A percentile compares a stretch with the other conserved stretches of the same genome.
These are phyloP conservation scores for Amphipoea oculea DNA, from an alignment of 2,888 invertebrate genomes.

Conservation along the genomic window DNA sequence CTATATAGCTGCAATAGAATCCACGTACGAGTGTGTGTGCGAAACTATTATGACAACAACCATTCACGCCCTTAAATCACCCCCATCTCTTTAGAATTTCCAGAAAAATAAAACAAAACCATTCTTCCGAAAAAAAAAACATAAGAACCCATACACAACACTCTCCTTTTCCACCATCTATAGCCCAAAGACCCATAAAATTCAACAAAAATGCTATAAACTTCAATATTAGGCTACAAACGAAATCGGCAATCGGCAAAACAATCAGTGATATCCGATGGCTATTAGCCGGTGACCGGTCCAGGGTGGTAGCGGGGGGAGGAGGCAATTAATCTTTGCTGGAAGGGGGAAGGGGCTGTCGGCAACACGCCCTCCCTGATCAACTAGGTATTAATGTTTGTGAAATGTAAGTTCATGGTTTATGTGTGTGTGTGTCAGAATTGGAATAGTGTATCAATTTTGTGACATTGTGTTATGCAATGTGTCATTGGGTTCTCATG, in stretches of 20 bases:
- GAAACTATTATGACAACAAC: neutral
- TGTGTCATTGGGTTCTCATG: neutral
- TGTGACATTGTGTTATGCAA: neutral
- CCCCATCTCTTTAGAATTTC: neutral
- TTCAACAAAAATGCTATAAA: conserved; percentile 44
- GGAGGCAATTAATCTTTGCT: conserved; percentile 69
- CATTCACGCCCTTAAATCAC: neutral
- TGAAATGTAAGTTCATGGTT: conserved; percentile 20
- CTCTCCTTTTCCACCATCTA: neutral
- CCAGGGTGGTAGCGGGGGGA: conserved; percentile 18
- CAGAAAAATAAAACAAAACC: neutral
- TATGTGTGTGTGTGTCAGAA: conserved; percentile 8
- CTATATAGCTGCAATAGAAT: neutral
- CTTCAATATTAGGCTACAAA: conserved; percentile 46
- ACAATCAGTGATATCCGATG: conserved; percentile 67
- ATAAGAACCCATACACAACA: neutral
- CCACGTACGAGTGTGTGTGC: neutral
- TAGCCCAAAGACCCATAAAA: neutral
- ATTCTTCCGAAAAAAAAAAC: neutral
- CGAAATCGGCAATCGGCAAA: conserved; percentile 65
- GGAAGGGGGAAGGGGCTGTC: conserved; percentile 56
- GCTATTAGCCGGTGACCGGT: conserved; percentile 65
- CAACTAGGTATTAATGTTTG: conserved; percentile 44
- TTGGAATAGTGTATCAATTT: neutral
- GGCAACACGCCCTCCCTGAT: conserved; percentile 56